A percentile compares a stretch with the other conserved stretches of the same genome.
Conservation (phyloP, 92 coral and sea anemone species). For the Porites cylindrica region DNA sequence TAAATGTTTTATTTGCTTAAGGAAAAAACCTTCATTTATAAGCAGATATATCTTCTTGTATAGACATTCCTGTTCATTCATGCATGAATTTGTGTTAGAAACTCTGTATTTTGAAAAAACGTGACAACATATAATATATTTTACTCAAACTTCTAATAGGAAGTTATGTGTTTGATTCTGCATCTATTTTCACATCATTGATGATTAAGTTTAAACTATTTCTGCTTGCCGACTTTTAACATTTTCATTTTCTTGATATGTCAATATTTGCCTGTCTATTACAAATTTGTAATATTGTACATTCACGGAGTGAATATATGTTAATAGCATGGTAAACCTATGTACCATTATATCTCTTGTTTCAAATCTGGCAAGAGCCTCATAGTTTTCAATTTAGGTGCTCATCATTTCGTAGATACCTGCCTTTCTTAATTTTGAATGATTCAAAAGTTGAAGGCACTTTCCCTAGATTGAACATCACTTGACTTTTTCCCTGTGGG, state of each 20-base stretch:
- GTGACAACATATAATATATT: not conserved
- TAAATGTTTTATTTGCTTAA: no score
- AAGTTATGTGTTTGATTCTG: no score
- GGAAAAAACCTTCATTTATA: no score
- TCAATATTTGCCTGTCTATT: constrained; percentile 16
- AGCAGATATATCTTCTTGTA: no score
- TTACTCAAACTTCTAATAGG: not conserved
- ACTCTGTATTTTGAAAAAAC: no score
- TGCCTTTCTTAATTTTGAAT: no score
- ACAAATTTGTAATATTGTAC: not conserved
- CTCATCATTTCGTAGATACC: no score
- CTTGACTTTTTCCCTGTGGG: not conserved
- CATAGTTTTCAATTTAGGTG: not conserved
- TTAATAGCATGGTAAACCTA: not conserved
- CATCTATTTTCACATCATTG: not conserved
- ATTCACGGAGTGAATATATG: not conserved
- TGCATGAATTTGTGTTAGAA: no score
- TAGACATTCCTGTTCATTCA: no score
- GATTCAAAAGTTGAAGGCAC: not conserved
- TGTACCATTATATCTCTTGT: no score
- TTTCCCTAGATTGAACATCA: not conserved
- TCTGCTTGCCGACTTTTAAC: not conserved
- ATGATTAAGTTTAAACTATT: not conserved
- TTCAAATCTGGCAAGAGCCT: not conserved
- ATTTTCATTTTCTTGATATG: not conserved